Evolutionary conservation across 2,888 invertebrate species (phyloP).

Genomic region (Ctena decussata): DNA sequence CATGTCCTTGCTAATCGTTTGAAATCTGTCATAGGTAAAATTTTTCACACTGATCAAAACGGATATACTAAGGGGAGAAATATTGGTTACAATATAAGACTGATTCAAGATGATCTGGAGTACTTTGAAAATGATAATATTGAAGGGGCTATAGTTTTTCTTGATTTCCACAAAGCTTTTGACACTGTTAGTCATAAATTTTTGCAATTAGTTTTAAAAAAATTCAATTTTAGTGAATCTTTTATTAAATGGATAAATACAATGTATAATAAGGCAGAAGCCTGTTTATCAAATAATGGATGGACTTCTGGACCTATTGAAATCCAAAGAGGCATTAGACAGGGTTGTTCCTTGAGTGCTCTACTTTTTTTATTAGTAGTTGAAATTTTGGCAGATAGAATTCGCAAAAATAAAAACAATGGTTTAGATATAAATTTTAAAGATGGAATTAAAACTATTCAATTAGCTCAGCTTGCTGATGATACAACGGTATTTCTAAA

Average conservation of each 20-base stretch:
- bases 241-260: background rate
- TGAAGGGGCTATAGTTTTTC: constrained; percentile 8
- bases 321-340: constrained; percentile 1
- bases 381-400: constrained; percentile 5
- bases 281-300: constrained; percentile 16
- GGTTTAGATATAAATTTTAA: background rate
- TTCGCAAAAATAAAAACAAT: background rate
- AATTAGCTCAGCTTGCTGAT: constrained; percentile 11
- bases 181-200: background rate
- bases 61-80: constrained; percentile 21
- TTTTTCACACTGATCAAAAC: constrained; percentile 8
- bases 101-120: constrained; percentile 23
- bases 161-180: constrained; percentile 8
- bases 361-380: constrained; percentile 17
- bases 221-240: constrained; percentile 6
- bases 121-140: constrained; percentile 2
- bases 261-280: background rate
- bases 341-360: constrained; percentile 15
- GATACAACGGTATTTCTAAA: constrained; percentile 13
- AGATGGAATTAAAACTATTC: background rate
- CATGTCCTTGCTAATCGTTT: constrained; percentile 6
- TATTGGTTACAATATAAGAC: constrained; percentile 20
- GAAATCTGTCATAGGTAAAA: background rate
- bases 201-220: background rate
- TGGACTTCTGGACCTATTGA: background rate